These are phyloP conservation scores for Epinotia nisella DNA, from an alignment of 2,888 invertebrate genomes.

Conservation along the genomic window DNA sequence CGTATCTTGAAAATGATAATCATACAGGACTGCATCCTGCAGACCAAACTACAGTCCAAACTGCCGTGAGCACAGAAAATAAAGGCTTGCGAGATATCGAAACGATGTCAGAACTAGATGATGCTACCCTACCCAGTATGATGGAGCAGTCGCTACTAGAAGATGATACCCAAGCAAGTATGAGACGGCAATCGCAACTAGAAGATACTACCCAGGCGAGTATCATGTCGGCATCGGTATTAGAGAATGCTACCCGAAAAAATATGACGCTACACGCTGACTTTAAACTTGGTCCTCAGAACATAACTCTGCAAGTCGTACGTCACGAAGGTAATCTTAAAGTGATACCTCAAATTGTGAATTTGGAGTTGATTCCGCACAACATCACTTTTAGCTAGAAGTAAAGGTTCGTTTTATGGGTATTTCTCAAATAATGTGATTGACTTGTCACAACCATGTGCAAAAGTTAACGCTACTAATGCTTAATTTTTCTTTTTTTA, in stretches of 20 bases:
- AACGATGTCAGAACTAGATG: background rate
- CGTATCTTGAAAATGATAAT: background rate
- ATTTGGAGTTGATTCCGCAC: constrained; percentile 8
- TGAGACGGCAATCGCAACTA: background rate
- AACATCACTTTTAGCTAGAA: background rate
- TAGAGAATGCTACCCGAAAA: background rate
- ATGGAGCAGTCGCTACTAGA: background rate
- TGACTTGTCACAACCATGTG: too few species aligned
- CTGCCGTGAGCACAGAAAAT: background rate
- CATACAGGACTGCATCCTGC: background rate
- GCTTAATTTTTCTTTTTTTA: too few species aligned
- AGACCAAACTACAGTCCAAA: background rate
- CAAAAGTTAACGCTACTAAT: too few species aligned
- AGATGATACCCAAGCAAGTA: background rate
- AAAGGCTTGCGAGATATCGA: background rate
- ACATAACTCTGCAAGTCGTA: constrained; percentile 1
- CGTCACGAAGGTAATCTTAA: background rate
- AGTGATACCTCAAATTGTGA: background rate
- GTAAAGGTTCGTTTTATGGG: background rate
- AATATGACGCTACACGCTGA: background rate
- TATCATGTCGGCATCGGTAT: background rate
- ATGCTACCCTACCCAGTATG: background rate
- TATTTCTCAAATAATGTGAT: too few species aligned
- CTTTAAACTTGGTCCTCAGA: background rate
- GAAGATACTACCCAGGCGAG: background rate